A percentile compares a stretch with the other conserved stretches of the same genome.
These are phyloP conservation scores for Prosapia bicincta DNA, from an alignment of 2,888 invertebrate genomes.

Conservation along the genomic window DNA sequence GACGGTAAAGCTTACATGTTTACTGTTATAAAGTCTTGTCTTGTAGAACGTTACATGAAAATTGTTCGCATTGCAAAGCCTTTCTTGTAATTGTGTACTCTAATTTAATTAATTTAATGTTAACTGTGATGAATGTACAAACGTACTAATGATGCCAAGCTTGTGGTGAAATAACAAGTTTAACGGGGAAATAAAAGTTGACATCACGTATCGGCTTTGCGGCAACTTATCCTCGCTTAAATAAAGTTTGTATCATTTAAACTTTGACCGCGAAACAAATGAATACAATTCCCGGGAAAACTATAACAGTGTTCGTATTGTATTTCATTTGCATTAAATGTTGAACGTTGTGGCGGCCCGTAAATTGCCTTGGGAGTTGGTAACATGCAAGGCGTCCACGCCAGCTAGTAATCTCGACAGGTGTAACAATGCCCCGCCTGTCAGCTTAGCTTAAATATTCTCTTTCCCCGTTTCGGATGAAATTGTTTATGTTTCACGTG, in stretches of 20 bases:
- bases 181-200: not conserved
- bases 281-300: not conserved
- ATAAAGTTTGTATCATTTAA: not conserved
- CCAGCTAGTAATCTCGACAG: not conserved
- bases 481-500: not conserved
- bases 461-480: not conserved
- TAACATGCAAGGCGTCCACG: not conserved
- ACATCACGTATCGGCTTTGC: not conserved
- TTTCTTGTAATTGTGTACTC: too few species aligned
- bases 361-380: not conserved
- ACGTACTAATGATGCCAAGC: too few species aligned
- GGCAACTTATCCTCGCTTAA: not conserved
- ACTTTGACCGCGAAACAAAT: not conserved
- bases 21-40: too few species aligned
- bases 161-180: not conserved
- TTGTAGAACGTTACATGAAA: too few species aligned
- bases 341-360: not conserved
- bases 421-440: not conserved
- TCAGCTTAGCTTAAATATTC: not conserved
- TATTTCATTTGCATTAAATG: not conserved
- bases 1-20: too few species aligned
- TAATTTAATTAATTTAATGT: too few species aligned
- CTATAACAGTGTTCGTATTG: not conserved
- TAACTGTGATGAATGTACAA: too few species aligned
- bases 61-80: too few species aligned